Conservation (phyloP, 30 jellyfish, hydroid and myxozoan species). For the Mastigias papua region DNA sequence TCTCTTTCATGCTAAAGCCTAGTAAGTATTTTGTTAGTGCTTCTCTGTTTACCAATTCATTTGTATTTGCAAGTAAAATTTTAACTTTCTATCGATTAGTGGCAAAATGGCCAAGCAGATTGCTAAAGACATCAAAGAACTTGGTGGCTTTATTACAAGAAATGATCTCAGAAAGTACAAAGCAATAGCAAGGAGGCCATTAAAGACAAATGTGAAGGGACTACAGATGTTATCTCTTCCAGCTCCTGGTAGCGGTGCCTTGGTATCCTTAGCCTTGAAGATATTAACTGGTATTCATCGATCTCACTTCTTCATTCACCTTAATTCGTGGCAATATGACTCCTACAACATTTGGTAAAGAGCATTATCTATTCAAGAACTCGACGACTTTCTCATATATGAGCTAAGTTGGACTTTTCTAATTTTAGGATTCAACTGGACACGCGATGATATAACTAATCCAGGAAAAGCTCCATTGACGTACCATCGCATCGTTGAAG, state of each 20-base stretch:
- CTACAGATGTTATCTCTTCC: slow-evolving; percentile 87
- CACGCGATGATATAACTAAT: slow-evolving; percentile 67
- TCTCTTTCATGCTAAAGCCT: too few species aligned
- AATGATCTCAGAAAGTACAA: slow-evolving; percentile 83
- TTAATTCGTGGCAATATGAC: too few species aligned
- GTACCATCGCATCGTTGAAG: slow-evolving; percentile 91
- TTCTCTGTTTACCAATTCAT: not conserved
- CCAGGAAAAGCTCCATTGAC: slow-evolving; percentile 42
- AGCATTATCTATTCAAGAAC: too few species aligned
- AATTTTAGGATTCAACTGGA: slow-evolving; percentile 84
- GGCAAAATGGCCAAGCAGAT: slow-evolving; percentile 93
- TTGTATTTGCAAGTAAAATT: not conserved
- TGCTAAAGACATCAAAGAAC: slow-evolving; percentile 80
- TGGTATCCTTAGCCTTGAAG: slow-evolving; percentile 87
- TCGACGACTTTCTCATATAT: too few species aligned
- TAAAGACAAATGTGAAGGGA: slow-evolving; percentile 76
- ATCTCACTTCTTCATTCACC: too few species aligned
- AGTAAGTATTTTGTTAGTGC: not conserved
- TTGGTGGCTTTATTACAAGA: slow-evolving; percentile 93
- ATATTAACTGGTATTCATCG: slow-evolving; percentile 93
- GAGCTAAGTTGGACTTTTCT: not conserved
- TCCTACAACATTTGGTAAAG: too few species aligned
- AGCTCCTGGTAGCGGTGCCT: slow-evolving; percentile 99
- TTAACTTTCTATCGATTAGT: slow-evolving; percentile 42
- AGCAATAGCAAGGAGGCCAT: slow-evolving; percentile 81